Evolutionary conservation across 2,797 vertebrate genomes (phyloP), one percentile per base, ranked within the genome.

Genomic region (Pangasius djambal): DNA sequence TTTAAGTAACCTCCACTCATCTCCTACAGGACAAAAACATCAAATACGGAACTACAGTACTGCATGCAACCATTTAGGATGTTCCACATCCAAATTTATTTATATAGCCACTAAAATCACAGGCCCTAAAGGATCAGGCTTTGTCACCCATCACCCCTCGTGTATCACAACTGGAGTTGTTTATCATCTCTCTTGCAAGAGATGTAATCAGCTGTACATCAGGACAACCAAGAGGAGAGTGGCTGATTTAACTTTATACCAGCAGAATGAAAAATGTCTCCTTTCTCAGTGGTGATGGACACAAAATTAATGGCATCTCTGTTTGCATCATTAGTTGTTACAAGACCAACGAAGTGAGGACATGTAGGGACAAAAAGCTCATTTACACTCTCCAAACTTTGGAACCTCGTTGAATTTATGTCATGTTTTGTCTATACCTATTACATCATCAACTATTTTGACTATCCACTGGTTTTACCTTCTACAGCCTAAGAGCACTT

Each of bases 281-380:
- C 7, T 34, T 79, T 79, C 50, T 31, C 3, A 16, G 10, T 18
- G 7, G 28, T 20, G 50, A 79, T 79, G 77, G 52, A 10, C 52
- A 57, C 52, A 81, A 57, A 34, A 57, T 57, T 57, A 81, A 81
- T 59, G 31, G 22, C 31, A 37, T 57, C 78, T 20, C 16, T 34
- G n/a, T 81, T 81, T 81, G 78, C 52, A 34, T 57, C 31, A 81
- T 81, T 81, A 81, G 52, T 34, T 81, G 18, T 59, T 57, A 79
- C 50, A 57, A 79, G n/a, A 57, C 7, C 50, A 79, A 57, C 34
- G 31, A 81, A 81, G n/a, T 57, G 3, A 57, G 15, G 78, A 57
- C 57, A 81, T 81, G n/a, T 57, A 34, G 78, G 8, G 52, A 81
- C 78, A 78, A 78, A 78, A 78, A 52, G 28, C 25, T 52, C 5